These are phyloP conservation scores for Drosophila auraria DNA, from an alignment of 1,140 invertebrate species.

Conservation along the genomic window DNA sequence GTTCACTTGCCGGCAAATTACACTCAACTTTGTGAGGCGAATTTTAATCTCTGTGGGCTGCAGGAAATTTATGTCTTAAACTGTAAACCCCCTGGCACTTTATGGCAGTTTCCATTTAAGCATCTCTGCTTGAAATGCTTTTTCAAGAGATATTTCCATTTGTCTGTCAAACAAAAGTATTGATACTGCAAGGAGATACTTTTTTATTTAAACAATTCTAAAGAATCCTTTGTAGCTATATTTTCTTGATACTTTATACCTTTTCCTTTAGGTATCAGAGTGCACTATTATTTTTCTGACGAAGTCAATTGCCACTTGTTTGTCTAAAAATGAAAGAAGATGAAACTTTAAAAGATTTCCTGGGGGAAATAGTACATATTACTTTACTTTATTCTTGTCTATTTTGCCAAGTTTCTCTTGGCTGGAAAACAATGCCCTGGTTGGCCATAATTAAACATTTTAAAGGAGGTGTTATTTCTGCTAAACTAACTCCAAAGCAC, in stretches of 20 bases:
- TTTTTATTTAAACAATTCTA: background rate
- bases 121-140: background rate
- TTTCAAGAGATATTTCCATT: background rate
- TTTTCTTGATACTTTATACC: slow-evolving; percentile 12
- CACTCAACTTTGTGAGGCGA: slow-evolving; percentile 12
- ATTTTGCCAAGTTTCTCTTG: background rate
- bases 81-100: background rate
- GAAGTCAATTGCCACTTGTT: slow-evolving; percentile 25
- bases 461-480: background rate
- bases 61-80: slow-evolving; percentile 7
- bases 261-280: background rate
- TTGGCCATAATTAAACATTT: slow-evolving; percentile 4
- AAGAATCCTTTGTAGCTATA: background rate
- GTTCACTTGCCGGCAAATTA: slow-evolving; percentile 34
- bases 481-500: background rate
- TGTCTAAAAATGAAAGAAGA: slow-evolving; percentile 15
- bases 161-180: background rate
- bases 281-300: background rate
- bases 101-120: background rate
- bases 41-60: slow-evolving; percentile 27
- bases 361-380: background rate
- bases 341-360: slow-evolving; percentile 2
- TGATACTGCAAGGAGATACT: background rate
- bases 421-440: background rate
- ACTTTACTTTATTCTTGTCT: slow-evolving; percentile 1